Base-by-base conservation (phyloP, 2,797 vertebrate species). In the Sebastes flavidus region DNA sequence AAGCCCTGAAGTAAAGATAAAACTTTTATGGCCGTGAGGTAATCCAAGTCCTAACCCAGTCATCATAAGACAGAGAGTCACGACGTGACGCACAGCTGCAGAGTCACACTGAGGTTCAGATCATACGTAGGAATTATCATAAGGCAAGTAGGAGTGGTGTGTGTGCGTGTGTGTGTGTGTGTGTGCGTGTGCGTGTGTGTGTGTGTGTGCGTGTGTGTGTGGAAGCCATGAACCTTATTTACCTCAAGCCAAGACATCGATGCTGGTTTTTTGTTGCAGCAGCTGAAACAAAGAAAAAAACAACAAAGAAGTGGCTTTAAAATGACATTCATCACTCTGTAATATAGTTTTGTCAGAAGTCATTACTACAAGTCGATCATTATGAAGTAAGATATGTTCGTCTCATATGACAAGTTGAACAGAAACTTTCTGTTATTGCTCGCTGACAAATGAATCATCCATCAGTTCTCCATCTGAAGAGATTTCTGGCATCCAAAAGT, bases 221-320 rank as follows among this genome's bases (percentile, higher is more conserved):
- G 14, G 3, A 29, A 34, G 76, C 5, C 32, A 14, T 68, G 66
- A 38, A 61, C 70, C 14, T 83, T 83, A 65, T 65, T 94, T 92
- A 95, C 95, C 94, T 95, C 88, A 73, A 88, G 62, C 72, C 85
- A 54, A 80, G 94, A 94, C 95, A 96, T 96, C 77, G 91, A 82
- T 65, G 80, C 46, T 67, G 78, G 52, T 86, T 86, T 32, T 75
- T 67, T 32, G 87, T 75, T 83, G 83, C 85, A 87, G 80, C 81
- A 83, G 74, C 46, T 92, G 34, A 78, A 77, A 91, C 2, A 80
- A 61, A 87, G 77, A 60, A 73, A 42, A 63, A 63, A 75, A 8
- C 65, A 75, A 77, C 46, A 52, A 4, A 83, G 7, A 80, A 2
- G 3, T n/a, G 54, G 29, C 60, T 86, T 84, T 77, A 67, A 84